These are phyloP conservation scores for Prionailurus viverrinus DNA, from an alignment of 2,113 vertebrate species.

Conservation along the genomic window DNA sequence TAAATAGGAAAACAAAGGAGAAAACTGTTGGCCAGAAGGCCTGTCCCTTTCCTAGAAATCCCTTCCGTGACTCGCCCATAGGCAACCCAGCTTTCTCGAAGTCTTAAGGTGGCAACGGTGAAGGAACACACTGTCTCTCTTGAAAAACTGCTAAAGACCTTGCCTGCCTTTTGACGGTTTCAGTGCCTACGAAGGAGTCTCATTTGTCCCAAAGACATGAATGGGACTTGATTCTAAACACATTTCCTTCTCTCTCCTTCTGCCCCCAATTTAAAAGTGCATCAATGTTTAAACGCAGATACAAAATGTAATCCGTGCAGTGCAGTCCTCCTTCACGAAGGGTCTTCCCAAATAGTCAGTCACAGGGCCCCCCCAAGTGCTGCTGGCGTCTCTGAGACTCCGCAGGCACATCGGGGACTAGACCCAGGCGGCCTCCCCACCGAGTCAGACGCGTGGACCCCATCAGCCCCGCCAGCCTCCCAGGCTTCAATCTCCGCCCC, in stretches of 20 bases:
- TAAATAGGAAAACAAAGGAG: background rate
- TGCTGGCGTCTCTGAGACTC: background rate
- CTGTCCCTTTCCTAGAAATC: background rate
- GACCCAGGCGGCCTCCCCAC: background rate
- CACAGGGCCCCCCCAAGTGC: background rate
- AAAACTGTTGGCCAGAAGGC: background rate
- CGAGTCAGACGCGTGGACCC: accelerated
- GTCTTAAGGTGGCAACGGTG: background rate
- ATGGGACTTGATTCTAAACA: background rate
- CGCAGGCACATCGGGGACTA: accelerated
- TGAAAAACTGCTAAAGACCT: background rate
- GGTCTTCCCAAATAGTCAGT: background rate
- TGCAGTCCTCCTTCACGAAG: background rate
- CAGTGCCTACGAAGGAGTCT: accelerated
- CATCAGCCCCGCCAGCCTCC: no score
- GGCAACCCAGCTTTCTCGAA: background rate
- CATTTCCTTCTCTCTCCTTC: background rate
- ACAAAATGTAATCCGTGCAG: background rate
- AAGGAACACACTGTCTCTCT: background rate
- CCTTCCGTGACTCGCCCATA: accelerated
- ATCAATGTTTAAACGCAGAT: background rate
- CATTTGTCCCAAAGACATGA: background rate
- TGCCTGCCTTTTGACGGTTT: background rate
- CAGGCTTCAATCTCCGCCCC: accelerated
- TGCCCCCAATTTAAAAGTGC: background rate